A percentile compares a stretch with the other conserved stretches of the same genome.
phyloP scores from a whole-genome alignment of 2,888 invertebrate species.

The Xestobium rufovillosum region DNA sequence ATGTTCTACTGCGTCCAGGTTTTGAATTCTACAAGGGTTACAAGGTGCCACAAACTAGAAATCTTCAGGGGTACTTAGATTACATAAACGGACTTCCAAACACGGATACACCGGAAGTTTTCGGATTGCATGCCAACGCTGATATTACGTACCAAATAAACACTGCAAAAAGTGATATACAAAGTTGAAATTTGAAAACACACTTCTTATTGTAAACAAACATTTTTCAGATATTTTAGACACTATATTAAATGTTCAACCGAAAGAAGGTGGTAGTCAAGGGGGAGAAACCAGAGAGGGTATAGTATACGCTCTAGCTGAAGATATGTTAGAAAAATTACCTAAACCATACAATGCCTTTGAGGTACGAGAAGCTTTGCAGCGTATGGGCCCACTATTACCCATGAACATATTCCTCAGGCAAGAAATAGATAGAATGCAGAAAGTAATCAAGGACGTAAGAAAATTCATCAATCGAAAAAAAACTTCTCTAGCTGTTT shows the following conservation, averaged over 20 bases:
- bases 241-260: conserved; percentile 93
- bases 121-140: conserved; percentile 93
- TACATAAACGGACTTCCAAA: conserved; percentile 79
- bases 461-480: conserved; percentile 42
- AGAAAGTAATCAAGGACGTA: conserved; percentile 66
- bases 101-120: conserved; percentile 89
- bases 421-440: conserved; percentile 76
- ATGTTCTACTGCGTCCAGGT: conserved; percentile 73
- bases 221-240: conserved; percentile 63
- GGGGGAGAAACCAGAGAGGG: conserved; percentile 91
- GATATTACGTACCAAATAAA: conserved; percentile 98
- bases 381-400: conserved; percentile 83
- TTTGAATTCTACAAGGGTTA: conserved; percentile 94
- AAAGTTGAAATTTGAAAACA: not conserved
- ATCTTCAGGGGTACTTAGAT: conserved; percentile 71
- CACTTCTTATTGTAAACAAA: not conserved
- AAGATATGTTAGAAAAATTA: conserved; percentile 83
- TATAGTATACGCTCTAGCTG: conserved; percentile 83
- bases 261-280: conserved; percentile 86
- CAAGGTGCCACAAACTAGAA: conserved; percentile 79
- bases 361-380: conserved; percentile 83
- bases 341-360: conserved; percentile 82
- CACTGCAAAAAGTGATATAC: conserved; percentile 67
- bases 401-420: conserved; percentile 95
- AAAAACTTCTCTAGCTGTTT: not conserved